Percentiles rank a stretch among this genome's conserved stretches.
Conservation (phyloP, 2,888 invertebrate species). For the Tenthredo livida region DNA sequence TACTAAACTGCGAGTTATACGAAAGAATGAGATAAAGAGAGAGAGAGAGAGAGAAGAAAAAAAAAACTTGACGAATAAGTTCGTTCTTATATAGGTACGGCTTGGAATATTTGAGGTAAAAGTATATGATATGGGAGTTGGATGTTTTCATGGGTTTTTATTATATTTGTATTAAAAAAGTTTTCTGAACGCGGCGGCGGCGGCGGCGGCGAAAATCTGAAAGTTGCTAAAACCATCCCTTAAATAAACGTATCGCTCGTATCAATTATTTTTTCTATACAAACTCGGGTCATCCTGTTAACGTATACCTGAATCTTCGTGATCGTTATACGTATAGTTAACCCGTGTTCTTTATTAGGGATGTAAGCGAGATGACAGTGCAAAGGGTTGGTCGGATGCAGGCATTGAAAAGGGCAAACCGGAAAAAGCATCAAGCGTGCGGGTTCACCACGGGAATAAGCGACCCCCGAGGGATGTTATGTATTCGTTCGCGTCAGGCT, state of each 20-base stretch:
- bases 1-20: slow-evolving; percentile 29
- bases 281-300: slow-evolving; percentile 19
- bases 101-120: slow-evolving; percentile 10
- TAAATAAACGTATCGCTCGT: neutral
- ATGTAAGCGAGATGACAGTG: slow-evolving; percentile 43
- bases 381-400: slow-evolving; percentile 37
- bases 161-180: slow-evolving; percentile 27
- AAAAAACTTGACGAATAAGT: slow-evolving; percentile 24
- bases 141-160: slow-evolving; percentile 38
- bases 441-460: slow-evolving; percentile 30
- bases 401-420: slow-evolving; percentile 48
- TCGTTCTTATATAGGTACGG: slow-evolving; percentile 28
- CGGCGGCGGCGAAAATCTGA: neutral
- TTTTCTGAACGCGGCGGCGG: neutral
- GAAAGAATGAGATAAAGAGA: neutral
- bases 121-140: slow-evolving; percentile 22
- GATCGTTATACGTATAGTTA: neutral
- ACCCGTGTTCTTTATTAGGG: neutral
- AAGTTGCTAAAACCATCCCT: neutral
- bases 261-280: neutral
- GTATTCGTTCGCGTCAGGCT: slow-evolving; percentile 46
- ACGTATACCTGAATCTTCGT: slow-evolving; percentile 19
- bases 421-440: slow-evolving; percentile 38
- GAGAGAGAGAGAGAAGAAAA: neutral
- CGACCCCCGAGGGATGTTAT: slow-evolving; percentile 34